These are phyloP conservation scores for Prionailurus bengalensis DNA, from an alignment of 2,113 vertebrate genomes.

Conservation along the genomic window DNA sequence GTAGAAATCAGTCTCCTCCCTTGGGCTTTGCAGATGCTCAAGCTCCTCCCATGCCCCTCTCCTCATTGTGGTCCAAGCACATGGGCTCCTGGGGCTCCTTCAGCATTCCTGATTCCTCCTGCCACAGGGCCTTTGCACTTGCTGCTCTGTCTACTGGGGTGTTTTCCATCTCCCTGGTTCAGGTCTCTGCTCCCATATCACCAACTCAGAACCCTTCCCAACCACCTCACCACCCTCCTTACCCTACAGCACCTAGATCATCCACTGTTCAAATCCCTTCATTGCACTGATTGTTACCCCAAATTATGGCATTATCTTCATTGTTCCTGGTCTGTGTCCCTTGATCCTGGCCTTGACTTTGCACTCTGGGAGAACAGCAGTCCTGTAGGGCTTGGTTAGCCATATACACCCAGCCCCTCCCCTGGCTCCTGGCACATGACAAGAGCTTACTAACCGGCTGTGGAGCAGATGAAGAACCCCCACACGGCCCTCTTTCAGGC, in stretches of 20 bases:
- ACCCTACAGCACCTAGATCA: background rate
- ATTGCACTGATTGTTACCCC: too few species aligned
- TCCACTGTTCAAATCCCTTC: background rate
- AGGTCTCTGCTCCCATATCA: accelerated
- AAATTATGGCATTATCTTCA: background rate
- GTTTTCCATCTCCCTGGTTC: background rate
- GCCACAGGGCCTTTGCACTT: background rate
- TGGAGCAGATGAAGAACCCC: background rate
- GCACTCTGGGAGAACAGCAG: background rate
- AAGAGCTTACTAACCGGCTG: background rate
- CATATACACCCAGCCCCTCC: background rate
- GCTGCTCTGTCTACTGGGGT: background rate
- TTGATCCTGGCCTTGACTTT: accelerated
- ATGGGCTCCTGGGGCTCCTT: background rate
- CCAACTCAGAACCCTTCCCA: background rate
- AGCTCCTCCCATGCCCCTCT: accelerated
- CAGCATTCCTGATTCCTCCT: background rate
- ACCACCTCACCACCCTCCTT: accelerated
- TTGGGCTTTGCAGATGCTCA: background rate
- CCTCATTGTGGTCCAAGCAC: background rate
- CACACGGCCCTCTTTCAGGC: background rate
- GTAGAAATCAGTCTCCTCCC: background rate
- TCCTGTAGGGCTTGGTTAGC: background rate
- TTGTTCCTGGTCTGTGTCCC: background rate
- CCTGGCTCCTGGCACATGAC: background rate